phyloP scores from a whole-genome alignment of 2,797 vertebrate species.

The Molossus molossus region DNA sequence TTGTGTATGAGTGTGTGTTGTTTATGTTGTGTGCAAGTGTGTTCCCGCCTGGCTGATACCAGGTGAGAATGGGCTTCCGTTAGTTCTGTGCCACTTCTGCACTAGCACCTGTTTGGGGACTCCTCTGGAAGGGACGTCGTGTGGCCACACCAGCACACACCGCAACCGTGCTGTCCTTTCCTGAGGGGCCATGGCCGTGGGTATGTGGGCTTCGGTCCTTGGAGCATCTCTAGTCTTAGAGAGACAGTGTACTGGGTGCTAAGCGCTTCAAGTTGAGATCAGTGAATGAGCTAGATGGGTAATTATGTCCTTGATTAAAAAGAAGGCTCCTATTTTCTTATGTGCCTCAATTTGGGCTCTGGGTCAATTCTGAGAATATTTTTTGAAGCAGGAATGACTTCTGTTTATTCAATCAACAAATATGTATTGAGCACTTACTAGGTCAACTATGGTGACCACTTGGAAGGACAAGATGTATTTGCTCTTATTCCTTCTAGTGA shows the following conservation, averaged over 20 bases:
- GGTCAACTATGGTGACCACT: background rate
- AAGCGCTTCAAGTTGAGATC: background rate
- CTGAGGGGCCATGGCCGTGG: background rate
- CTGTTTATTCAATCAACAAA: background rate
- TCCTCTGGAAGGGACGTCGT: background rate
- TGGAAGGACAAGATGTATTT: background rate
- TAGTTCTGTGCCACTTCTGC: background rate
- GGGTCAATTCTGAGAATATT: background rate
- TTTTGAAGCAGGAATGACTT: background rate
- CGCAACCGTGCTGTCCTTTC: rapidly evolving
- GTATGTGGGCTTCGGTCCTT: background rate
- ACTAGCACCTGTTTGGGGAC: background rate
- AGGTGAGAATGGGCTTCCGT: background rate
- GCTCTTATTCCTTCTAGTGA: background rate
- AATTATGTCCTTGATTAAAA: background rate
- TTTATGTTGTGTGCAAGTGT: background rate
- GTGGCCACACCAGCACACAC: background rate
- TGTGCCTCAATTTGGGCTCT: background rate
- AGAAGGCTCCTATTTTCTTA: background rate
- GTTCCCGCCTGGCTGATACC: background rate
- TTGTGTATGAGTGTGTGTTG: background rate
- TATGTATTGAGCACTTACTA: background rate
- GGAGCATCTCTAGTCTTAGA: background rate
- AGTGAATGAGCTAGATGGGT: background rate
- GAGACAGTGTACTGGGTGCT: background rate